Conservation (phyloP, 2,888 invertebrate species). For the Caenorhabditis panamensis region DNA sequence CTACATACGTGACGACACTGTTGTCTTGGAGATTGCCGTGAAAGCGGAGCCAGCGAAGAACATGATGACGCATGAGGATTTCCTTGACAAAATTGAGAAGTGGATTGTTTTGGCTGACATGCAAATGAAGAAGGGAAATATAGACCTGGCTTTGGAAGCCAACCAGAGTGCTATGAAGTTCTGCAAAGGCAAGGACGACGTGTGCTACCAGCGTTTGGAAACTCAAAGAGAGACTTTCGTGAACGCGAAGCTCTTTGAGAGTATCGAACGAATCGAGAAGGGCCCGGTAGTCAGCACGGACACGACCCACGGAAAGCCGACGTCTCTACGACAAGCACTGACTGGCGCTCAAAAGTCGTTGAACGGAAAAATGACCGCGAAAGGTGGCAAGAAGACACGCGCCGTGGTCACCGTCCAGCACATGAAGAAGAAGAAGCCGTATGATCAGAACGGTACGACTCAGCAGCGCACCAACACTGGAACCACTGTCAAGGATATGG, state of each 20-base stretch:
- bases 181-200: constrained; percentile 80
- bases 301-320: constrained; percentile 61
- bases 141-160: constrained; percentile 80
- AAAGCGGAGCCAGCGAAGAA: constrained; percentile 85
- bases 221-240: constrained; percentile 78
- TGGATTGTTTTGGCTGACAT: constrained; percentile 80
- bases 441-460: constrained; percentile 39
- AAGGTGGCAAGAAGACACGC: constrained; percentile 58
- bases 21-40: constrained; percentile 88
- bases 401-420: constrained; percentile 63
- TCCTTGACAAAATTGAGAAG: constrained; percentile 79
- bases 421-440: constrained; percentile 69
- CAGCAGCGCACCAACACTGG: constrained; percentile 37
- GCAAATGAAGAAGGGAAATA: constrained; percentile 77
- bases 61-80: constrained; percentile 82
- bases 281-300: constrained; percentile 63
- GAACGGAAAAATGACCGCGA: constrained; percentile 61
- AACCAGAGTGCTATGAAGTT: constrained; percentile 78
- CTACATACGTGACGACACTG: constrained; percentile 91
- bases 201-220: constrained; percentile 73
- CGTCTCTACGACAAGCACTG: constrained; percentile 69
- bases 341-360: constrained; percentile 70
- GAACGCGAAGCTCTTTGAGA: constrained; percentile 80
- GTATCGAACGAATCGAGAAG: constrained; percentile 81
- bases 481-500: constrained; percentile 46